phyloP scores from a whole-genome alignment of 2,797 vertebrate genomes.

The Petrocephalus sullivani region DNA sequence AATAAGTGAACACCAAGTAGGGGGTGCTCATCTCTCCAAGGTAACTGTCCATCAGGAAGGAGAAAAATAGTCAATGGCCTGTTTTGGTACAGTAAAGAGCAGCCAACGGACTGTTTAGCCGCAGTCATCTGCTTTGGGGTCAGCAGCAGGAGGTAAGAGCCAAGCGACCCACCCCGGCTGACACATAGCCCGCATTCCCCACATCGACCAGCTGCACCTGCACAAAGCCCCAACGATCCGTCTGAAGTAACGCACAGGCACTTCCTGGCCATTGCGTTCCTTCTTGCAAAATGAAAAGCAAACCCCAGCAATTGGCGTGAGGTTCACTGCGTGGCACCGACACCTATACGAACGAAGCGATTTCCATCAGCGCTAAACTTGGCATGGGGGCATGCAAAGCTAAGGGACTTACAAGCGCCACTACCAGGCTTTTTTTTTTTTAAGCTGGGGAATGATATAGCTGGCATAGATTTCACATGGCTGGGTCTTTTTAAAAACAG shows the following conservation, averaged over 20 bases:
- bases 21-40: background rate
- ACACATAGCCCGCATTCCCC: background rate
- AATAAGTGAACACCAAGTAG: background rate
- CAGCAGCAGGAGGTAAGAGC: background rate
- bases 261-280: background rate
- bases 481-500: slow-evolving; percentile 36
- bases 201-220: background rate
- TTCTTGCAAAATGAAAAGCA: slow-evolving; percentile 35
- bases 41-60: background rate
- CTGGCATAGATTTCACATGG: slow-evolving; percentile 61
- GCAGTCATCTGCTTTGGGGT: background rate
- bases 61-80: background rate
- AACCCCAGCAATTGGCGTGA: slow-evolving; percentile 39
- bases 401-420: slow-evolving; percentile 51
- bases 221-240: background rate
- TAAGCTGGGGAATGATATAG: slow-evolving; percentile 49
- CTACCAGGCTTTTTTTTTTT: slow-evolving; percentile 50
- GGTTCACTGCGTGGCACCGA: slow-evolving; percentile 43
- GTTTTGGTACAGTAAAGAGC: background rate
- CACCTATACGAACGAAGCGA: slow-evolving; percentile 47
- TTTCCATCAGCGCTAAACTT: slow-evolving; percentile 56
- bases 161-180: background rate
- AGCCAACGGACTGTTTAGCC: background rate
- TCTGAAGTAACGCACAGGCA: slow-evolving; percentile 2
- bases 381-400: slow-evolving; percentile 97